Evolutionary conservation across 2,888 invertebrate species (phyloP), one percentile per base, ranked within the genome.

Genomic region (Ormyrus rosae): DNA sequence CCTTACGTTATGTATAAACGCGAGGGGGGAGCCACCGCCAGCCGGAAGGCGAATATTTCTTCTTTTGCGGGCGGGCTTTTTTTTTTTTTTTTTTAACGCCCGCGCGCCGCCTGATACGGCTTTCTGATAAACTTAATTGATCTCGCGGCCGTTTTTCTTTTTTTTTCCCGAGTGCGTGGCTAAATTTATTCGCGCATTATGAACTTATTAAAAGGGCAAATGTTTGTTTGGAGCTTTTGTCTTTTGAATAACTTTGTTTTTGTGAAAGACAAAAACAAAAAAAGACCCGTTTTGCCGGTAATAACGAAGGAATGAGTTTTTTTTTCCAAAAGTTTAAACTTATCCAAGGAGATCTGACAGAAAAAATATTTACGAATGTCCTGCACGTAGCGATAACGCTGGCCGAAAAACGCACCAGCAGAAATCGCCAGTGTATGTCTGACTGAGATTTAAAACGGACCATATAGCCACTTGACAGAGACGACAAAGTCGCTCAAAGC

Each of bases 101-200:
- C 34, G 7, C 6, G 11, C 13, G 5, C 5, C 19, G 6, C 19
- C 60, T 19, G 6, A 60, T 60, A 34, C 34, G 19, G 11, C 6
- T 67, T 69, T 69, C 56, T 45, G 55, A 63, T 63, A 63, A 63
- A 63, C 9, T 46, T 46, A 63, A 63, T 63, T 63, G 63, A 63
- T 63, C 13, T 13, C 60, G 13, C 19, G 46, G 46, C 11, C 46
- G 45, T 7, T 13, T 61, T 34, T 6, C 10, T 46, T 45, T 11
- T 60, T 60, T 19, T 19, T 19, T 19, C 2, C 19, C 7, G 10
- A 10, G 56, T 1, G 56, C 10, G n/a, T 11, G n/a, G 10, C 11
- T 5, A 6, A 56, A n/a, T 56, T n/a, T n/a, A n/a, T 6, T 53
- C 7, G 10, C 7, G 10, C n/a, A 56, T 56, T 56, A n/a, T n/a